Evolutionary conservation across 2,797 vertebrate species (phyloP), one percentile per base, ranked within the genome.

Genomic region (Notolabrus celidotus): DNA sequence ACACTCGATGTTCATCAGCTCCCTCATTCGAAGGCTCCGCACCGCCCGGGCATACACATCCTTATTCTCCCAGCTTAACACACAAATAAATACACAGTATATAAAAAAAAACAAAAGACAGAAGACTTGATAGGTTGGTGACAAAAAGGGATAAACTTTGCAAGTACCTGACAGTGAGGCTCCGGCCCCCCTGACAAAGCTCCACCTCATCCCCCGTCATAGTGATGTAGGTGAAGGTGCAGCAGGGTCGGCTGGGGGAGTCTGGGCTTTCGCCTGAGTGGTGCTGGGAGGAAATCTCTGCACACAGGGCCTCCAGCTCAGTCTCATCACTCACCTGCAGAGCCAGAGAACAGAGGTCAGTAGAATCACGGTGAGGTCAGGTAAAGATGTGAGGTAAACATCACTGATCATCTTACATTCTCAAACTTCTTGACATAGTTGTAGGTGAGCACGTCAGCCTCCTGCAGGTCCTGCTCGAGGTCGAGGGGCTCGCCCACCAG

Each of bases 121-220:
- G 12, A 20, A 7, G 43, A 45, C 4, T 14, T 8, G 34, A 50
- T 16, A 22, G 36, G 14, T 1, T 31, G 25, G n/a, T 23, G 17
- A 38, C 10, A 15, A 27, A 12, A 16, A 16, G 2, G 23, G n/a
- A n/a, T n/a, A 39, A 43, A 11, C 59, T 42, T 2, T 38, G 7
- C 11, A 42, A 1, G 53, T 92, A 99, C 98, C 91, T 95, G 82
- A 99, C 95, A 0, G 92, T 92, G 75, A 98, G 93, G 93, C 94
- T 94, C 56, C 93, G 93, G 51, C 98, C 98, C 0, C 94, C 93
- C 56, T 95, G 93, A 78, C 98, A 98, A 20, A 99, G 95, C 88
- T 99, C 98, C 92, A 97, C 96, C 57, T 98, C 97, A 56, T 99
- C 97, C 4, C 97, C 97, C 0, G 95, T 95, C 96, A 99, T 96